These are phyloP conservation scores for Oriolus oriolus DNA, from an alignment of 2,113 vertebrate genomes.

Conservation along the genomic window DNA sequence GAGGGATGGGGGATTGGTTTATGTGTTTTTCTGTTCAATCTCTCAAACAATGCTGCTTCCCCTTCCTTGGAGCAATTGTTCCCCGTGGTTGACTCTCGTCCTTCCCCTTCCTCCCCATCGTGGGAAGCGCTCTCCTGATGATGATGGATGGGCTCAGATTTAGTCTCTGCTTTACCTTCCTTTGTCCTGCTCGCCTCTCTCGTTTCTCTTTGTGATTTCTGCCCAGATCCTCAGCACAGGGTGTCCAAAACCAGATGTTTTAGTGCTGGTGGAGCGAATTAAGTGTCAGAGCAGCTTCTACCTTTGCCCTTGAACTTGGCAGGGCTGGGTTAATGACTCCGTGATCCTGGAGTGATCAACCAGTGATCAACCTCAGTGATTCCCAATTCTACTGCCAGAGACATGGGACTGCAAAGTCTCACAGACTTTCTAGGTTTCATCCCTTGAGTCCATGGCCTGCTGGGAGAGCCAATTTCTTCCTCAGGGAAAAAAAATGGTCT, in stretches of 20 bases:
- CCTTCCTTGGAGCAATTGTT: slow-evolving; percentile 37
- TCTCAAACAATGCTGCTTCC: slow-evolving; percentile 33
- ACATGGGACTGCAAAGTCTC: neutral
- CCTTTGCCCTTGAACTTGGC: neutral
- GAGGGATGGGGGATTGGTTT: neutral
- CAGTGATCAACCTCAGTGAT: neutral
- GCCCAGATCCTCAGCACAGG: neutral
- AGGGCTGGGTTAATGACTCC: neutral
- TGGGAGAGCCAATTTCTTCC: neutral
- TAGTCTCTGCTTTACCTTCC: neutral
- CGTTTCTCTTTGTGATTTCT: neutral
- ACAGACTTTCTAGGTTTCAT: neutral
- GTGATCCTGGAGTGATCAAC: neutral
- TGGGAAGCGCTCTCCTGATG: neutral
- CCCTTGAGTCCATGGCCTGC: neutral
- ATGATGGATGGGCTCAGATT: neutral
- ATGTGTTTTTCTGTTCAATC: neutral
- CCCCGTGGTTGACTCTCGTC: neutral
- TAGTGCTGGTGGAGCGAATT: neutral
- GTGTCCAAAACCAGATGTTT: neutral
- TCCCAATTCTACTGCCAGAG: neutral
- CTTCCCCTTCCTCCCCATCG: neutral
- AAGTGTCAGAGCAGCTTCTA: neutral
- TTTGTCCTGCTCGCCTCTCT: neutral
- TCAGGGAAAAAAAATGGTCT: neutral